Base-by-base conservation (phyloP, 2,797 vertebrate species). In the Gymnothorax javanicus region DNA sequence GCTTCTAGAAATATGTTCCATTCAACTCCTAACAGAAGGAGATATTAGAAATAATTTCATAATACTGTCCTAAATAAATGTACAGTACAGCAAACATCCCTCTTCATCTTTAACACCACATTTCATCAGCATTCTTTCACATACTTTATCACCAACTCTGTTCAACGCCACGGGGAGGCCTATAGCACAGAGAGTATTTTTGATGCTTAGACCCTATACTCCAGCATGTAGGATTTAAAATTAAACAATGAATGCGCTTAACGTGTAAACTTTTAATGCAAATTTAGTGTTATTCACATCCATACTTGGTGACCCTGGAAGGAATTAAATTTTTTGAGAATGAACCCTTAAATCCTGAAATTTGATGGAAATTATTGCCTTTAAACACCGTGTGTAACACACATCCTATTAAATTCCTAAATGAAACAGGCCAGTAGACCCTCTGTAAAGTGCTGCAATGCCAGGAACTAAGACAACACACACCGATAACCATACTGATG, bases 1-100 rank as follows among this genome's bases (percentile, higher is more conserved):
- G 25, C 4, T 71, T 82, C 88, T 82, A 95, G 3, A 95, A 92
- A 87, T 91, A 12, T 67, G 94, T 94, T 60, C 0, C 88, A n/a
- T 0, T 50, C 56, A 82, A 85, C 7, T 88, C 91, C 94, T 94
- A 82, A 81, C 85, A 82, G 54, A 90, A 52, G 71, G 13, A 52
- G 20, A 54, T 69, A 57, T 54, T 54, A 67, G 13, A 67, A 54
- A 86, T n/a, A 86, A 13, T 9, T 56, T 64, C 23, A 86, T 62
- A n/a, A 81, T 77, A 79, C 6, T 52, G 50, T 52, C n/a, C 58
- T 15, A 79, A 86, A 62, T 79, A 79, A 77, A 77, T 86, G 9
- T 20, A 81, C 77, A 56, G 77, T n/a, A 23, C 11, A 23, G 13
- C 9, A 25, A 67, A 27, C 27, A 71, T 43, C 33, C 33, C 50